Evolutionary conservation across 2,113 vertebrate genomes (phyloP), one percentile per base, ranked within the genome.

Genomic region (Petrocephalus zakoni): DNA sequence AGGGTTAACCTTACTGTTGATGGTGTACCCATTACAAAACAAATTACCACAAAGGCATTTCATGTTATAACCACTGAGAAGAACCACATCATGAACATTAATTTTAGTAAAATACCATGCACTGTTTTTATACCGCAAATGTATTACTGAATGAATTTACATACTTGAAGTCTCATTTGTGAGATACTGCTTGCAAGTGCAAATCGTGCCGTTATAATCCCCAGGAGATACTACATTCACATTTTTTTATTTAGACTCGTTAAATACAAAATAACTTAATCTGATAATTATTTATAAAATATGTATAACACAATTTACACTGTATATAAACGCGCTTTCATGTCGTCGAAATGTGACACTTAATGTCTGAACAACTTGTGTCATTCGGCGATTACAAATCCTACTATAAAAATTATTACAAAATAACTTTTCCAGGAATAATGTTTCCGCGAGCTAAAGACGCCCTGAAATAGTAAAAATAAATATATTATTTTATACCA

Each of bases 191-290:
- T 42, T 78, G 72, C 72, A 19, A 78, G 72, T 78, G 72, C 34
- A 42, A 78, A 78, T 37, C 72, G 17, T 42, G 29, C 72, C 13
- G 34, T 78, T 78, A 42, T 8, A 78, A 68, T 68, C 25, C 25
- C 10, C 72, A 42, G 29, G 42, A 42, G 34, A 78, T 75, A 29
- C 15, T 42, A 78, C 34, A 78, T 78, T 78, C 72, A 68, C 61
- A 68, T 13, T 13, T 52, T 85, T 90, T 87, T 61, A 85, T 87
- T 56, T 64, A 17, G 85, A 72, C 84, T 85, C 87, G 90, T 91
- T 89, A 58, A 91, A 94, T 94, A 94, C 86, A 95, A 95, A 95
- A 96, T 93, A 95, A 93, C 93, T 94, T 93, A 89, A 89, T 85
- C 85, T 88, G 90, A 61, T 82, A 92, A 9, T 91, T 68, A 68